Base-by-base conservation (phyloP, 2,888 invertebrate species). In the Drosophila mulleri region DNA sequence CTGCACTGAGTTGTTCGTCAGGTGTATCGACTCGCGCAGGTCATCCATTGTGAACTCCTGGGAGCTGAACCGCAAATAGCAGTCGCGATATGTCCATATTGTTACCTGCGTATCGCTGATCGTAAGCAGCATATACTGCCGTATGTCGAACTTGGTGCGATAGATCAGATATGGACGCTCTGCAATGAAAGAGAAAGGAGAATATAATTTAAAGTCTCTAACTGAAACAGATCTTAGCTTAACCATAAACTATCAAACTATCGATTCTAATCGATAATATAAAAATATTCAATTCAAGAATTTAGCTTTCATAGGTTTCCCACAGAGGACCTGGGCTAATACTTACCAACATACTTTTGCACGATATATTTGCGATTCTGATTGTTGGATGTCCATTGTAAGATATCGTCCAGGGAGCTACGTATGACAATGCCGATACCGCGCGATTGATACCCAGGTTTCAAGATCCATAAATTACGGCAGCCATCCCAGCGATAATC, bases 1-100 rank as follows among this genome's bases (percentile, higher is more conserved):
- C 92, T 98, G 98, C 42, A 98, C 95, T 16, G 98, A 96, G 89
- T 97, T 96, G 92, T 98, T 98, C 26, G 97, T 97, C 72, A 98
- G 93, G 92, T 98, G 98, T 82, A 98, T 95, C 12, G 96, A 96
- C 93, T 97, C 97, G 83, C 97, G 96, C 82, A 96, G 95, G 91
- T 96, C 96, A 57, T 95, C 94, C 54, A 97, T 94, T 68, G 95
- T 96, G 92, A 96, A 98, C 60, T 95, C 96, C 92, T 96, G 96
- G 0, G 96, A 97, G 91, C 98, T 97, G 92, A 98, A 98, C 74
- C 98, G 94, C 58, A 98, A 93, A 89, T 98, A 97, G 88, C 97
- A 96, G 86, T 97, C 95, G 84, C 94, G 96, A 92, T 98, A 98
- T 93, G 97, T 95, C 97, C 97, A 98, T 86, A 98, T 95, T 0